Conservation (phyloP, 64 coral and sea anemone species). For the Catalaphyllia jardinei region DNA sequence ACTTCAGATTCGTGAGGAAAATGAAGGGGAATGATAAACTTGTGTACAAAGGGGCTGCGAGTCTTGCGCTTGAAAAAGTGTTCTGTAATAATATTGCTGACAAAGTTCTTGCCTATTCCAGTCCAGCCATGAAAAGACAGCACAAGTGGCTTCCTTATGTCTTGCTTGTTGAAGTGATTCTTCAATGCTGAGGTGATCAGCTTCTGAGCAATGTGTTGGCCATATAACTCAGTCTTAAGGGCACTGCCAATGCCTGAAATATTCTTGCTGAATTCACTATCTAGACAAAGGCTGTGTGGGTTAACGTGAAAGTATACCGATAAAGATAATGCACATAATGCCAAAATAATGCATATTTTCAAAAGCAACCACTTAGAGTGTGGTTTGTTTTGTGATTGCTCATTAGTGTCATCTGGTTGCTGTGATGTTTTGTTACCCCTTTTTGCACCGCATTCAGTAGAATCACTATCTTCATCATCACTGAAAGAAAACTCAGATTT, state of each 20-base stretch:
- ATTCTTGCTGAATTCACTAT: conserved; percentile 72
- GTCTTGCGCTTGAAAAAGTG: conserved; percentile 86
- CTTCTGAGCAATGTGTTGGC: conserved; percentile 81
- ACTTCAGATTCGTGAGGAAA: conserved; percentile 64
- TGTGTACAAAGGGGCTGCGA: conserved; percentile 80
- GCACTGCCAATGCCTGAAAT: conserved; percentile 64
- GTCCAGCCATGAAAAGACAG: conserved; percentile 89
- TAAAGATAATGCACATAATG: background rate
- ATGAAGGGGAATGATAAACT: conserved; percentile 83
- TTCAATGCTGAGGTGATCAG: conserved; percentile 64
- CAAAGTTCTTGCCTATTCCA: conserved; percentile 88
- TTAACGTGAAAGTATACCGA: conserved; percentile 67
- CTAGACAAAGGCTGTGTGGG: conserved; percentile 72
- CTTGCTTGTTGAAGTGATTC: conserved; percentile 56
- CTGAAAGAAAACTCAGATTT: conserved; percentile 53
- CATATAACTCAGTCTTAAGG: conserved; percentile 68
- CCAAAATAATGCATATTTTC: background rate
- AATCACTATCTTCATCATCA: conserved; percentile 75
- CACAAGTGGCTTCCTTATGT: conserved; percentile 68
- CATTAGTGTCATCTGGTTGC: background rate
- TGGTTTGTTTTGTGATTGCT: background rate
- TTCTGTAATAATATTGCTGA: conserved; percentile 71
- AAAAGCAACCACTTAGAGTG: background rate
- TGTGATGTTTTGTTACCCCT: background rate
- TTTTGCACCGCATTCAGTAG: background rate